Conservation (phyloP, 2,797 vertebrate species). For the Gephyroberyx darwinii region DNA sequence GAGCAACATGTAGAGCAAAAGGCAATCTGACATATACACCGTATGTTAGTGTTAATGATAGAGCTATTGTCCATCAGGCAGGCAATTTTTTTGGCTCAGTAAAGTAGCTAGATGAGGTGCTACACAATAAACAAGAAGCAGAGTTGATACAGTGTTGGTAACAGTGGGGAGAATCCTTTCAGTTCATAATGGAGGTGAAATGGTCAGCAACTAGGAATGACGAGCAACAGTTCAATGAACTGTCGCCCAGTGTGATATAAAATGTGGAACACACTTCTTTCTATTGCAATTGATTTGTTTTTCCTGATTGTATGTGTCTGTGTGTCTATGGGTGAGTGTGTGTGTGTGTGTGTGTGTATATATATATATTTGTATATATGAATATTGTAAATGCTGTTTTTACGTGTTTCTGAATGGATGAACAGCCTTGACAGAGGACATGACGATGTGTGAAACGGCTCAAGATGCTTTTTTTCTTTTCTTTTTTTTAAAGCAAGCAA, state of each 20-base stretch:
- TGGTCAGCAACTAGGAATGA: slow-evolving; percentile 14
- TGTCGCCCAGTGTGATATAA: slow-evolving; percentile 9
- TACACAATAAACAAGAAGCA: neutral
- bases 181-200: slow-evolving; percentile 3
- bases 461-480: slow-evolving; percentile 14
- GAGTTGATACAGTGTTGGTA: neutral
- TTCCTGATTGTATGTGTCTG: slow-evolving; percentile 36
- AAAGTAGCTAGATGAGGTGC: slow-evolving; percentile 3
- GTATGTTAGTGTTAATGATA: neutral
- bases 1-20: neutral
- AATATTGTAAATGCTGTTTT: slow-evolving; percentile 82
- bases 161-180: slow-evolving; percentile 3
- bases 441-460: neutral
- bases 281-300: slow-evolving; percentile 42
- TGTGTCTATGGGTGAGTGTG: slow-evolving; percentile 28
- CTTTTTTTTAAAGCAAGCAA: slow-evolving; percentile 45
- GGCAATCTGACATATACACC: neutral
- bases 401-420: slow-evolving; percentile 65
- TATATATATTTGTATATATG: slow-evolving; percentile 80
- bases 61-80: neutral
- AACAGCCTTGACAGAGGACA: slow-evolving; percentile 25
- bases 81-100: neutral
- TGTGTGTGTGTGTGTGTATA: slow-evolving; percentile 54
- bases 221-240: slow-evolving; percentile 23
- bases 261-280: slow-evolving; percentile 22